Conservation (phyloP, 1,140 invertebrate species). For the Watersipora subatra region DNA sequence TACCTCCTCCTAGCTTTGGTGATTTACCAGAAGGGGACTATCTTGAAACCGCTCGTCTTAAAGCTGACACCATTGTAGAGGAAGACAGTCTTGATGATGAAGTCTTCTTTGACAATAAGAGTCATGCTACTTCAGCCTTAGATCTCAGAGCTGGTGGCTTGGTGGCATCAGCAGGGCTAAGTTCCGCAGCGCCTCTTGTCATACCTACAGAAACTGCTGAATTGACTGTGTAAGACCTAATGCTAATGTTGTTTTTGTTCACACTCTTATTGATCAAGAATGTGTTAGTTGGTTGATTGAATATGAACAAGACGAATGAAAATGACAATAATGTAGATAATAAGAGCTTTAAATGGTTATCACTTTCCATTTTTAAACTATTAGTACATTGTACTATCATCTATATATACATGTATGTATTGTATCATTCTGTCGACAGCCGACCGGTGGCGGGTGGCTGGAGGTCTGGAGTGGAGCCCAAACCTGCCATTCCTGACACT, state of each 20-base stretch:
- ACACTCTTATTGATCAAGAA: neutral
- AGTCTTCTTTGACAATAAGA: slow-evolving; percentile 8
- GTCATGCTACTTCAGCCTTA: neutral
- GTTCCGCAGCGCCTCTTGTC: neutral
- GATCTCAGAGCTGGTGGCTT: neutral
- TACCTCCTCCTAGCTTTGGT: neutral
- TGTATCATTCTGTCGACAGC: no score
- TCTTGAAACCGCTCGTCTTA: no score
- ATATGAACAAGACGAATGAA: no score
- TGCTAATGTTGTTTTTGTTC: neutral
- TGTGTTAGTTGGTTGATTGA: neutral
- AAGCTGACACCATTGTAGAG: neutral
- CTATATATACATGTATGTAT: no score
- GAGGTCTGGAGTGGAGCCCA: neutral
- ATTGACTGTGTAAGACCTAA: slow-evolving; percentile 8
- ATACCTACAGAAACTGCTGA: slow-evolving; percentile 8
- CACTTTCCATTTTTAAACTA: no score
- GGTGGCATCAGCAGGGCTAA: neutral
- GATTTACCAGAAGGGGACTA: neutral
- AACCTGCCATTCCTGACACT: neutral
- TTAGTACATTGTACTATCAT: no score
- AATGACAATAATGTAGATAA: no score
- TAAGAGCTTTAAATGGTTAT: no score
- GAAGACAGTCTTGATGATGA: slow-evolving; percentile 3
- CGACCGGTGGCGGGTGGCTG: neutral